phyloP scores from a whole-genome alignment of 2,797 vertebrate genomes.

The Crocidura indochinensis region DNA sequence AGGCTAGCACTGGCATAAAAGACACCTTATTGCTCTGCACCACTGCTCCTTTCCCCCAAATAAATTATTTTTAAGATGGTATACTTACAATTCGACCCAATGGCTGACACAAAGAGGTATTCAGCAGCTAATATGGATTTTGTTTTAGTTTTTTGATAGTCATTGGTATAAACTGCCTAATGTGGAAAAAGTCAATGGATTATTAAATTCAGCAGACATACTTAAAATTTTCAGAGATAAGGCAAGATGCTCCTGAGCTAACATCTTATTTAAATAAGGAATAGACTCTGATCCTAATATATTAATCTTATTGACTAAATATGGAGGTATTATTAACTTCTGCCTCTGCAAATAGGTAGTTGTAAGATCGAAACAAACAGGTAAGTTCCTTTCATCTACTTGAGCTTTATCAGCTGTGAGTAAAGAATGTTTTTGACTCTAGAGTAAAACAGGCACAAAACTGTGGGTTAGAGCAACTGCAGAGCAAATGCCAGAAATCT shows the following conservation, averaged over 20 bases:
- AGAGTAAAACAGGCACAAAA: neutral
- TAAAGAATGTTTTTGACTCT: neutral
- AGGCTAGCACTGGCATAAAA: no score
- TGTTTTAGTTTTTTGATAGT: neutral
- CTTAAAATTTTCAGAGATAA: neutral
- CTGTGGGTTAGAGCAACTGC: neutral
- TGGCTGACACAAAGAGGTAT: neutral
- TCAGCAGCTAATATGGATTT: no score
- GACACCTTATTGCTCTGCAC: no score
- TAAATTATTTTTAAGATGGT: neutral
- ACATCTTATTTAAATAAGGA: neutral
- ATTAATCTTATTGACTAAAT: neutral
- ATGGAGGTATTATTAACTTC: neutral
- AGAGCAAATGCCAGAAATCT: neutral
- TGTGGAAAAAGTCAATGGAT: neutral
- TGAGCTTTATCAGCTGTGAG: neutral
- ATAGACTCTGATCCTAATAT: neutral
- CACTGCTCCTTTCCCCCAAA: no score
- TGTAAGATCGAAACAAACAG: neutral
- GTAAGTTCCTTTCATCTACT: neutral
- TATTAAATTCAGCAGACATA: slow-evolving; percentile 4
- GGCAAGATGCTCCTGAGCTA: neutral
- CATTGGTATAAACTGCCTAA: neutral
- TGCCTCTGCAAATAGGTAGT: neutral
- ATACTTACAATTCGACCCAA: neutral